These are phyloP conservation scores for Xiphorhynchus elegans DNA, from an alignment of 2,113 vertebrate species.

Conservation along the genomic window DNA sequence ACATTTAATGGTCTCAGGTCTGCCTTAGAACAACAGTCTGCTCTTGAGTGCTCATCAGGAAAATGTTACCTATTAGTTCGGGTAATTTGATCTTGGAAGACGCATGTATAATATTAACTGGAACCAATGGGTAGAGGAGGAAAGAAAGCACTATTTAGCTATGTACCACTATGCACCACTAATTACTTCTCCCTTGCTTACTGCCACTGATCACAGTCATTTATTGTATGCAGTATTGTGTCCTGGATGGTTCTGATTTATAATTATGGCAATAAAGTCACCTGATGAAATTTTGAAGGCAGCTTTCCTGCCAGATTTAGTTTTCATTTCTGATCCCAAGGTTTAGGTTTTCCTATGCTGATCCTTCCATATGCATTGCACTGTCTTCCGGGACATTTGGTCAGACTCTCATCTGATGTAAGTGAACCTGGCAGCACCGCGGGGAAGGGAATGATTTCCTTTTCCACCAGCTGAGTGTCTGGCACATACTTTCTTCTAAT, in stretches of 20 bases:
- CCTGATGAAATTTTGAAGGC: not conserved
- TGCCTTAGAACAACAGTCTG: constrained; percentile 30
- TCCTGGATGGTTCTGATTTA: not conserved
- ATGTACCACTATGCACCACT: not conserved
- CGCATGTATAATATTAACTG: not conserved
- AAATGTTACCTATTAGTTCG: constrained; percentile 15
- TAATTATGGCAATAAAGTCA: not conserved
- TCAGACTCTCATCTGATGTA: not conserved
- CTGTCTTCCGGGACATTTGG: not conserved
- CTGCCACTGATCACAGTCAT: not conserved
- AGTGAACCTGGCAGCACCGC: constrained; percentile 36
- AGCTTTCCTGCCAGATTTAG: not conserved
- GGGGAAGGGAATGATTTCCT: not conserved
- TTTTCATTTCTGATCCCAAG: not conserved
- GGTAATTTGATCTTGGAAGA: not conserved
- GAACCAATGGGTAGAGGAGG: not conserved
- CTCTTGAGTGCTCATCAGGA: not conserved
- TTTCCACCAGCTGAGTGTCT: constrained; percentile 9
- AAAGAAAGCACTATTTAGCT: not conserved
- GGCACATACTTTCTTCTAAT: constrained; percentile 31
- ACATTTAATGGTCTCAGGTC: not conserved
- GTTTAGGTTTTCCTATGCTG: not conserved
- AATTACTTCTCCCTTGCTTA: not conserved
- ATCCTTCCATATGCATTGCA: not conserved
- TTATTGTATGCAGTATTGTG: not conserved